Evolutionary conservation across 2,888 invertebrate species (phyloP).

Genomic region (Liopterus haemorrhoidalis): DNA sequence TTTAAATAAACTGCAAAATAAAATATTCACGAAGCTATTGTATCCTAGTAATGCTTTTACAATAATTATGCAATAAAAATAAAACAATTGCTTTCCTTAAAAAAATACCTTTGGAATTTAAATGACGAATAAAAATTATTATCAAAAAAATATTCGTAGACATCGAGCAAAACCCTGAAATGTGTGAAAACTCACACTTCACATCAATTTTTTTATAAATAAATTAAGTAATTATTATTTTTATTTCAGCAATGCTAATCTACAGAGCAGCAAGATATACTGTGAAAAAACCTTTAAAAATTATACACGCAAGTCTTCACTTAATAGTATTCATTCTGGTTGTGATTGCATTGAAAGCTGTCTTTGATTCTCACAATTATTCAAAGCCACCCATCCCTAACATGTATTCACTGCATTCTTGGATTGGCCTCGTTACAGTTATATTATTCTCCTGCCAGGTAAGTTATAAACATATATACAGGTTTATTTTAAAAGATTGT

Average conservation of each 20-base stretch:
- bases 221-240: too few relatives aligned
- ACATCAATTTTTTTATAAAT: too few relatives aligned
- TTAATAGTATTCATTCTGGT: constrained; percentile 60
- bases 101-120: too few relatives aligned
- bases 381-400: constrained; percentile 55
- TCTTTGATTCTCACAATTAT: constrained; percentile 74
- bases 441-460: constrained; percentile 69
- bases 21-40: too few relatives aligned
- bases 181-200: too few relatives aligned
- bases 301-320: constrained; percentile 67
- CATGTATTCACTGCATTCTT: constrained; percentile 71
- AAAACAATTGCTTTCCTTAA: too few relatives aligned
- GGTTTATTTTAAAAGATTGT: neutral
- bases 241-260: constrained; percentile 75
- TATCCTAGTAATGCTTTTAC: too few relatives aligned
- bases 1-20: too few relatives aligned
- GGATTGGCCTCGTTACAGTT: constrained; percentile 71
- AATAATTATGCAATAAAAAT: too few relatives aligned
- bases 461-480: constrained; percentile 25
- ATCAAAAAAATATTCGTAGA: too few relatives aligned
- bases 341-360: constrained; percentile 67
- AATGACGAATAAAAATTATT: too few relatives aligned
- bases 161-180: too few relatives aligned
- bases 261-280: constrained; percentile 71
- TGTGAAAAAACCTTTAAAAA: constrained; percentile 67